These are phyloP conservation scores for Drosophila aldrichi DNA, from an alignment of 2,888 invertebrate genomes.

Conservation along the genomic window DNA sequence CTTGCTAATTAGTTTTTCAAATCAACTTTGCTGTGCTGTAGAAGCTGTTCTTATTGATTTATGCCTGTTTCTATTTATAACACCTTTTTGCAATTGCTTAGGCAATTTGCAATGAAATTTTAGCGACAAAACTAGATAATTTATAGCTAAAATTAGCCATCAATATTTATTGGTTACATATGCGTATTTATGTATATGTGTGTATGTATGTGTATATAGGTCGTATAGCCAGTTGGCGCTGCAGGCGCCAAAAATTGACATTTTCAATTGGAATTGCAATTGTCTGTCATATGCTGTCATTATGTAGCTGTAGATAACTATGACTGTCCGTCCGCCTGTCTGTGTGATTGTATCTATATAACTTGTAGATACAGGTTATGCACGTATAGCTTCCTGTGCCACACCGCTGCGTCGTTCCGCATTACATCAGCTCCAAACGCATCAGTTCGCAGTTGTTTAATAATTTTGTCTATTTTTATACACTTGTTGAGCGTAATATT, in stretches of 20 bases:
- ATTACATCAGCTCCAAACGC: slow-evolving; percentile 40
- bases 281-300: slow-evolving; percentile 5
- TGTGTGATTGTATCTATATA: slow-evolving; percentile 16
- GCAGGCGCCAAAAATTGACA: slow-evolving; percentile 18
- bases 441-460: slow-evolving; percentile 28
- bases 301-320: neutral
- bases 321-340: neutral
- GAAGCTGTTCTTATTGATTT: slow-evolving; percentile 15
- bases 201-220: slow-evolving; percentile 1
- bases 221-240: slow-evolving; percentile 6
- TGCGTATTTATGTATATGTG: neutral
- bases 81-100: slow-evolving; percentile 8
- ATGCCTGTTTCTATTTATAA: slow-evolving; percentile 11
- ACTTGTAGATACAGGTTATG: slow-evolving; percentile 30
- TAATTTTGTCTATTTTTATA: neutral
- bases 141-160: slow-evolving; percentile 11
- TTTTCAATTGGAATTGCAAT: slow-evolving; percentile 15
- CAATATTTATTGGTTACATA: slow-evolving; percentile 1
- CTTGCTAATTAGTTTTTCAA: slow-evolving; percentile 23
- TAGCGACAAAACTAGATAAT: neutral
- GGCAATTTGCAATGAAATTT: slow-evolving; percentile 10
- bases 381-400: slow-evolving; percentile 30
- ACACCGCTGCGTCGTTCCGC: slow-evolving; percentile 20
- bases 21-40: slow-evolving; percentile 1
- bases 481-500: neutral